phyloP scores from a whole-genome alignment of 2,888 invertebrate species.

The Sinohyriopsis cumingii region DNA sequence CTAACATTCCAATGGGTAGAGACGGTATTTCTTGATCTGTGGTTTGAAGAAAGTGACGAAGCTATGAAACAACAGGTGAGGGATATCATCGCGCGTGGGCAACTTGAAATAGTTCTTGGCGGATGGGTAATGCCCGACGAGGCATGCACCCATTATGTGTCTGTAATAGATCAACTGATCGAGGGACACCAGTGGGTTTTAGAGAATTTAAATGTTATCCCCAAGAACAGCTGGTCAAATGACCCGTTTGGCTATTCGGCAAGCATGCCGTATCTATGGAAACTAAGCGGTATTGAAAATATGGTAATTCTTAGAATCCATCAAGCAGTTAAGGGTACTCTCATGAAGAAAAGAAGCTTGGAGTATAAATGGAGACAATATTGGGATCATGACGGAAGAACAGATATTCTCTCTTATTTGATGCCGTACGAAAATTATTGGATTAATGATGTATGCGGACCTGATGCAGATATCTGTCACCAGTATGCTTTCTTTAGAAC shows the following conservation, averaged over 20 bases:
- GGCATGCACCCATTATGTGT: slow-evolving; percentile 65
- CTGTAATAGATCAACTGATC: slow-evolving; percentile 68
- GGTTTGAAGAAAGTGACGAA: slow-evolving; percentile 67
- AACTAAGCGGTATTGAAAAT: slow-evolving; percentile 64
- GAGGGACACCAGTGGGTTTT: slow-evolving; percentile 70
- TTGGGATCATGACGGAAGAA: slow-evolving; percentile 73
- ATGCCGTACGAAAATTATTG: slow-evolving; percentile 97
- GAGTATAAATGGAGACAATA: slow-evolving; percentile 94
- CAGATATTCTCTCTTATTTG: slow-evolving; percentile 87
- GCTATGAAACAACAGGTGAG: slow-evolving; percentile 51
- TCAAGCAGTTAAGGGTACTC: slow-evolving; percentile 87
- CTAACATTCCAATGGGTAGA: slow-evolving; percentile 72
- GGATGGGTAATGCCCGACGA: slow-evolving; percentile 72
- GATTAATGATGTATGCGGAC: slow-evolving; percentile 96
- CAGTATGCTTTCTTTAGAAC: slow-evolving; percentile 81
- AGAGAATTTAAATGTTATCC: slow-evolving; percentile 74
- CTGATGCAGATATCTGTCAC: slow-evolving; percentile 83
- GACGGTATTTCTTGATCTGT: slow-evolving; percentile 68
- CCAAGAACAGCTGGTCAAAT: slow-evolving; percentile 69
- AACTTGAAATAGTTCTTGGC: slow-evolving; percentile 68
- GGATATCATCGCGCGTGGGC: slow-evolving; percentile 58
- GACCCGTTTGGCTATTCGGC: slow-evolving; percentile 71
- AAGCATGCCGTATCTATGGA: slow-evolving; percentile 67
- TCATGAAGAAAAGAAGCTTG: slow-evolving; percentile 85
- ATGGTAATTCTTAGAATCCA: slow-evolving; percentile 70